Conservation (phyloP, 2,113 vertebrate species). For the Neotoma lepida region DNA sequence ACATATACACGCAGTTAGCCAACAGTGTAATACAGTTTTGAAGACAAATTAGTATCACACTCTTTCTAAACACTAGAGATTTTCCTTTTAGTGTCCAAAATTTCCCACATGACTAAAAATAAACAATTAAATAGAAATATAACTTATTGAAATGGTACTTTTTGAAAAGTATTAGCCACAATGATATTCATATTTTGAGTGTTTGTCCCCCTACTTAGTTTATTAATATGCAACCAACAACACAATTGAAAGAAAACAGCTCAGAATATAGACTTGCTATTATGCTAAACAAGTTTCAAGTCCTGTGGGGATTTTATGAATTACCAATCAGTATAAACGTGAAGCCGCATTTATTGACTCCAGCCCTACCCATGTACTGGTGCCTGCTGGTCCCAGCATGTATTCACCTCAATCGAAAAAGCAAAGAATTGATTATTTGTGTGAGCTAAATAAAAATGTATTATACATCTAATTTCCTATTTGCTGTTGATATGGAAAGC, state of each 20-base stretch:
- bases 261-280: slow-evolving; percentile 94
- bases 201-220: slow-evolving; percentile 86
- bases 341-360: slow-evolving; percentile 94
- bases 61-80: slow-evolving; percentile 85
- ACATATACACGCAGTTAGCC: slow-evolving; percentile 81
- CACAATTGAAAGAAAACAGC: slow-evolving; percentile 91
- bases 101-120: slow-evolving; percentile 89
- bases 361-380: slow-evolving; percentile 82
- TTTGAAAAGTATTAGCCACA: slow-evolving; percentile 87
- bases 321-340: slow-evolving; percentile 94
- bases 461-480: slow-evolving; percentile 81
- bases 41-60: slow-evolving; percentile 86
- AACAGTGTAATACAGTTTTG: slow-evolving; percentile 80
- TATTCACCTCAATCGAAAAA: slow-evolving; percentile 83
- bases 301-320: slow-evolving; percentile 92
- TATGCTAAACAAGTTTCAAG: slow-evolving; percentile 91
- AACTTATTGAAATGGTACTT: slow-evolving; percentile 87
- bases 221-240: slow-evolving; percentile 95
- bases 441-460: slow-evolving; percentile 85
- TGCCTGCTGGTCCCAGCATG: slow-evolving; percentile 87
- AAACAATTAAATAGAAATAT: slow-evolving; percentile 89
- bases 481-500: slow-evolving; percentile 74
- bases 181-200: slow-evolving; percentile 87
- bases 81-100: slow-evolving; percentile 86
- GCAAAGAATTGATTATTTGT: slow-evolving; percentile 85